These are phyloP conservation scores for Adelognathus sp. DNA, from an alignment of 2,888 invertebrate genomes.

Conservation along the genomic window DNA sequence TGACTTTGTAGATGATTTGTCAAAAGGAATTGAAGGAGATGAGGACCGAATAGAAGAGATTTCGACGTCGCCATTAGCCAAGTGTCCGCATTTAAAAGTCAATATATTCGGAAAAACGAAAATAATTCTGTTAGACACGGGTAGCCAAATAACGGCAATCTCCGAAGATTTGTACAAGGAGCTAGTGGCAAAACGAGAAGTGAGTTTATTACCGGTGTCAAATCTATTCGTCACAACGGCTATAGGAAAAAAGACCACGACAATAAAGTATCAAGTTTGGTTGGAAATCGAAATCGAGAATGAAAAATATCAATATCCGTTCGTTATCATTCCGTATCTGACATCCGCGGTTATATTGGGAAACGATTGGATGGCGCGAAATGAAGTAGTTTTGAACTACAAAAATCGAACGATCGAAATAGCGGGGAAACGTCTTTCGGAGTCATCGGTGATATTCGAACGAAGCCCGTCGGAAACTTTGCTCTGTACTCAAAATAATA, in stretches of 20 bases:
- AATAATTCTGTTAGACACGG: conserved; percentile 10
- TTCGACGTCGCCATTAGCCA: background rate
- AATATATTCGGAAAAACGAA: background rate
- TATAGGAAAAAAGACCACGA: conserved; percentile 16
- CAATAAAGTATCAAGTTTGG: conserved; percentile 15
- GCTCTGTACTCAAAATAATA: conserved; percentile 7
- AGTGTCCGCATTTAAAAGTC: background rate
- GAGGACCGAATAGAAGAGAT: background rate
- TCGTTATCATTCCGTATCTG: conserved; percentile 28
- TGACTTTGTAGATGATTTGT: conserved; percentile 34
- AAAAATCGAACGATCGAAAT: conserved; percentile 5
- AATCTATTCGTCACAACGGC: conserved; percentile 25
- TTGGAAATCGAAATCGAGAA: background rate
- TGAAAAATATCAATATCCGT: background rate
- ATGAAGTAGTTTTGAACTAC: conserved; percentile 18
- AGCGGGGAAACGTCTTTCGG: background rate
- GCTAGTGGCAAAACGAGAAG: background rate
- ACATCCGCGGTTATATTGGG: conserved; percentile 30
- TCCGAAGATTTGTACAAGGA: conserved; percentile 20
- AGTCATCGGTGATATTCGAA: conserved; percentile 19
- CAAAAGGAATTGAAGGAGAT: background rate
- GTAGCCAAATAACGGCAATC: conserved; percentile 36
- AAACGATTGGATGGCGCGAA: conserved; percentile 31
- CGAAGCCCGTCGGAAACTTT: conserved; percentile 20
- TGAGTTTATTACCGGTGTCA: conserved; percentile 17